phyloP scores from a whole-genome alignment of 92 coral and sea anemone genomes.

The Palythoa heliodiscus region DNA sequence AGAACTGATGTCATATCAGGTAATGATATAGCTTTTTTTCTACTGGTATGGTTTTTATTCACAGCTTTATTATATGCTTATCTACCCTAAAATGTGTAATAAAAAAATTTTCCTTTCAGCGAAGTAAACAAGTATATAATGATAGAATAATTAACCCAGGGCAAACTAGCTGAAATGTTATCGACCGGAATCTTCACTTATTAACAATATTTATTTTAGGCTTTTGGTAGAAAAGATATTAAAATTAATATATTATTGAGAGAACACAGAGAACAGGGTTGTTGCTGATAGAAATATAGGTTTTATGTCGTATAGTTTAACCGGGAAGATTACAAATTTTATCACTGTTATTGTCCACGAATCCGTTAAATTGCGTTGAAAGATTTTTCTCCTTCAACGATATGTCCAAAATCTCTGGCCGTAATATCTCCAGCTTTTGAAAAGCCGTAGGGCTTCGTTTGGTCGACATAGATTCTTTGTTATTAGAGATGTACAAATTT shows the following conservation, averaged over 20 bases:
- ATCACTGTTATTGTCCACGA: no score
- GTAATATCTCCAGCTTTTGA: neutral
- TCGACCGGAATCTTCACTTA: neutral
- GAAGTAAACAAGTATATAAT: no score
- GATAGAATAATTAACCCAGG: neutral
- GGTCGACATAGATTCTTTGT: neutral
- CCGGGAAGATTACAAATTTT: no score
- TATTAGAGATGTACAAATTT: neutral
- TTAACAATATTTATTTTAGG: neutral
- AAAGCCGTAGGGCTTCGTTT: no score
- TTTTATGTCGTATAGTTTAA: neutral
- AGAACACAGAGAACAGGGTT: neutral
- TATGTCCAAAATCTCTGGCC: neutral
- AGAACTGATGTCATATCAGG: no score
- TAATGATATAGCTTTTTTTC: no score
- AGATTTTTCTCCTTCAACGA: neutral
- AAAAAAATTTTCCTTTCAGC: no score
- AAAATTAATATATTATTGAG: neutral
- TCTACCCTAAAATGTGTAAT: no score
- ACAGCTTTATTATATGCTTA: no score
- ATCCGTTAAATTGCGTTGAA: neutral
- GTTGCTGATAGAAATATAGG: neutral
- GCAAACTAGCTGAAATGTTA: neutral
- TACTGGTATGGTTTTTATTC: no score
- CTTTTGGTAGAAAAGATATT: neutral